Evolutionary conservation across 2,797 vertebrate species (phyloP).

Genomic region (Lithobates pipiens): DNA sequence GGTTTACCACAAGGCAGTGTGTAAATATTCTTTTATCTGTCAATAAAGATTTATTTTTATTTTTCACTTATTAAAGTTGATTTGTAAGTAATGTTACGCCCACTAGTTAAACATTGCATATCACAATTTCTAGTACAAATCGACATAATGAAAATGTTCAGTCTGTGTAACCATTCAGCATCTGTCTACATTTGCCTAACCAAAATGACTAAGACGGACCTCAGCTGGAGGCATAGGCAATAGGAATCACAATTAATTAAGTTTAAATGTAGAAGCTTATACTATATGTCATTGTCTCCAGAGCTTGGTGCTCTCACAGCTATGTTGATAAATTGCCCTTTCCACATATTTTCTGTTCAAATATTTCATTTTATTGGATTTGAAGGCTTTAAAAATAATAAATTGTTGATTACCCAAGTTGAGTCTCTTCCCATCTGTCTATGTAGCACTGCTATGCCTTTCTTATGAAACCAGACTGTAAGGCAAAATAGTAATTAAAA

Average conservation of each 20-base stretch:
- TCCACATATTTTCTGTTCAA: conserved; percentile 42
- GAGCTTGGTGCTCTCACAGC: conserved; percentile 19
- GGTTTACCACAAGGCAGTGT: too few species aligned
- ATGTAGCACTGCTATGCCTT: neutral
- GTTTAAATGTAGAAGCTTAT: conserved; percentile 36
- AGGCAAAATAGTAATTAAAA: conserved; percentile 27
- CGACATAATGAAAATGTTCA: conserved; percentile 28
- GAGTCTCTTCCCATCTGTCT: conserved; percentile 51
- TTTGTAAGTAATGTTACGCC: neutral
- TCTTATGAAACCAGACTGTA: conserved; percentile 3
- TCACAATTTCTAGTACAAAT: neutral
- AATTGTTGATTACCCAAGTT: conserved; percentile 44
- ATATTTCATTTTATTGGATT: conserved; percentile 57
- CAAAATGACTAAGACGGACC: conserved; percentile 30
- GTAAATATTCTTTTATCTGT: neutral
- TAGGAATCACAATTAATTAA: conserved; percentile 35
- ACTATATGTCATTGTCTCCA: conserved; percentile 39
- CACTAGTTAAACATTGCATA: conserved; percentile 2
- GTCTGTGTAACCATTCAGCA: neutral
- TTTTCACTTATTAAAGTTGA: neutral
- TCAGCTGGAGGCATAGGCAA: conserved; percentile 8
- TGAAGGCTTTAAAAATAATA: conserved; percentile 51
- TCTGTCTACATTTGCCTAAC: conserved; percentile 33
- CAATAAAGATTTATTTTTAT: neutral
- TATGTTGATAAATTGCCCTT: conserved; percentile 44